phyloP scores from a whole-genome alignment of 2,888 invertebrate genomes.

The Pyrgus malvae region DNA sequence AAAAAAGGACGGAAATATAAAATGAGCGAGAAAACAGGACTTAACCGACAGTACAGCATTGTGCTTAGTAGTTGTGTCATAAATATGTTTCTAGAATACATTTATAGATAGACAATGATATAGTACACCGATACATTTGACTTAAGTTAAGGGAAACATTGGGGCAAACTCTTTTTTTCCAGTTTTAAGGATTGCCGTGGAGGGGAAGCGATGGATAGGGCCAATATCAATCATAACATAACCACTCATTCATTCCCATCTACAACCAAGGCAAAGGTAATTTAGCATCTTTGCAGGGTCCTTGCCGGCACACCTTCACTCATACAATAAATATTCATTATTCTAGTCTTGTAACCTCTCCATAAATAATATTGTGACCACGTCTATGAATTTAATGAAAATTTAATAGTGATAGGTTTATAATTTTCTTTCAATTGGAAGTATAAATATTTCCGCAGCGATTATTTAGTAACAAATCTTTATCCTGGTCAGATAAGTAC shows the following conservation, averaged over 20 bases:
- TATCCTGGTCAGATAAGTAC: too few relatives aligned
- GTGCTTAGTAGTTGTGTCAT: constrained; percentile 26
- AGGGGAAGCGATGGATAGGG: not conserved
- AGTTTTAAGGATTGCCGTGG: not conserved
- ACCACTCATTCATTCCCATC: not conserved
- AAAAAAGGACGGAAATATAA: constrained; percentile 28
- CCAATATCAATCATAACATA: not conserved
- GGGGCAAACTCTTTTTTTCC: constrained; percentile 7
- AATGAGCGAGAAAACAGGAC: constrained; percentile 27
- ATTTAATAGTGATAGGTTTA: not conserved
- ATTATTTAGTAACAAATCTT: too few relatives aligned
- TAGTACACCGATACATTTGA: constrained; percentile 16
- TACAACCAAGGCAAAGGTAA: not conserved
- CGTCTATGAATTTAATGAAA: not conserved
- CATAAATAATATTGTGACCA: not conserved
- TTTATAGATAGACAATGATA: constrained; percentile 25
- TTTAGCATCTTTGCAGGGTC: not conserved
- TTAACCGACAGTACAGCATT: constrained; percentile 27
- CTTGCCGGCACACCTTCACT: not conserved
- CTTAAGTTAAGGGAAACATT: constrained; percentile 12
- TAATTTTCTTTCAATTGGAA: not conserved
- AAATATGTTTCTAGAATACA: constrained; percentile 20
- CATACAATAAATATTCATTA: constrained; percentile 1
- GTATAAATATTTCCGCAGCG: too few relatives aligned
- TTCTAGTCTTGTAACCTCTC: constrained; percentile 7